Evolutionary conservation across 1,140 invertebrate species (phyloP).

Genomic region (Monomorium pharaonis): DNA sequence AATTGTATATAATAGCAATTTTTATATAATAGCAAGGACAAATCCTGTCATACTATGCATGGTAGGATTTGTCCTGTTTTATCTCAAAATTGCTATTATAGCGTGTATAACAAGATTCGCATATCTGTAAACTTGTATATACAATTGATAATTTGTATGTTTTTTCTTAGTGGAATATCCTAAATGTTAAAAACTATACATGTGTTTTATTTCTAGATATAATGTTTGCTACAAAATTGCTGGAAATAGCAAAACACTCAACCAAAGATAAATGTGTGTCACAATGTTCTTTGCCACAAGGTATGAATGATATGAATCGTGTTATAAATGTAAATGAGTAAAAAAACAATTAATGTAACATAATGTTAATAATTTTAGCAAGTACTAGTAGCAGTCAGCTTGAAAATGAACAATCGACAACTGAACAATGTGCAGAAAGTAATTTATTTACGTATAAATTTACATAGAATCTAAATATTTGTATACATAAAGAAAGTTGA

Average conservation of each 20-base stretch:
- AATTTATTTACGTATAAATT: background rate
- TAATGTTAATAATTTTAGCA: slow-evolving; percentile 1
- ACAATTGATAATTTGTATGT: background rate
- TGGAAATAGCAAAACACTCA: background rate
- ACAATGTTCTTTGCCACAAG: background rate
- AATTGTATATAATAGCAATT: too few species aligned
- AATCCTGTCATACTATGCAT: too few species aligned
- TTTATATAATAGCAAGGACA: too few species aligned
- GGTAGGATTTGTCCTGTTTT: too few species aligned
- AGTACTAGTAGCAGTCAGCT: background rate
- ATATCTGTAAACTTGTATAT: background rate
- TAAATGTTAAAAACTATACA: background rate
- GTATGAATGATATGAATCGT: background rate
- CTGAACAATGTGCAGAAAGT: background rate
- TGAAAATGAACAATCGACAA: background rate
- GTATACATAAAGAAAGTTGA: too few species aligned
- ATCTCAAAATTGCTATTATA: too few species aligned
- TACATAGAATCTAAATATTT: background rate
- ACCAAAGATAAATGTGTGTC: background rate
- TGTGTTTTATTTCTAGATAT: background rate
- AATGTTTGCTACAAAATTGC: background rate
- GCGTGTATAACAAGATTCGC: too few species aligned
- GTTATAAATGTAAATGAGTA: background rate
- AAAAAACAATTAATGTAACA: background rate
- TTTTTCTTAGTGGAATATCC: background rate